A percentile compares a stretch with the other conserved stretches of the same genome.
phyloP scores from a whole-genome alignment of 2,797 vertebrate genomes.

The Bradypus variegatus region DNA sequence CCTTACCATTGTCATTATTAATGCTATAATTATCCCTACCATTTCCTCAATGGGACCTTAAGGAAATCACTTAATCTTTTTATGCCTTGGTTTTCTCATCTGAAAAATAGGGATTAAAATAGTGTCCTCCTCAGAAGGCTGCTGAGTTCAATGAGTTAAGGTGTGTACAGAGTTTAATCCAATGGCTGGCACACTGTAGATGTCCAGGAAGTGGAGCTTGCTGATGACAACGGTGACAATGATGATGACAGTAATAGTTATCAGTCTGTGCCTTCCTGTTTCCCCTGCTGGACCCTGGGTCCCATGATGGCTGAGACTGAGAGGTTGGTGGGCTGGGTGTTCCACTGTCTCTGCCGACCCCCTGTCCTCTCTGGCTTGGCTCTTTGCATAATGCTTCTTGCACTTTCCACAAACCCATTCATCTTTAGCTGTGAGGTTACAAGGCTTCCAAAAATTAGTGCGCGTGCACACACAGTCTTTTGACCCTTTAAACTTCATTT shows the following conservation, averaged over 20 bases:
- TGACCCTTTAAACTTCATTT: slow-evolving; percentile 66
- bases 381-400: not conserved
- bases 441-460: slow-evolving; percentile 53
- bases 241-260: rapidly evolving
- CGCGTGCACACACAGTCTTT: slow-evolving; percentile 50
- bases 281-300: not conserved
- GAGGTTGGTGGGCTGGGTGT: not conserved
- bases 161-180: not conserved
- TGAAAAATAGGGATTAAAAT: not conserved
- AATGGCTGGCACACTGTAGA: not conserved
- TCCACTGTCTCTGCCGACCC: not conserved
- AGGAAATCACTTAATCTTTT: too few species aligned
- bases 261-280: rapidly evolving
- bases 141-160: not conserved
- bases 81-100: not conserved
- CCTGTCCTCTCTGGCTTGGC: not conserved
- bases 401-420: slow-evolving; percentile 64
- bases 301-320: rapidly evolving
- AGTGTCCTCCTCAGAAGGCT: not conserved
- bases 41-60: not conserved
- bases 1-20: not conserved
- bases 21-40: not conserved
- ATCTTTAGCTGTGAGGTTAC: slow-evolving; percentile 61
- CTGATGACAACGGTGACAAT: rapidly evolving
- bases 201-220: not conserved